These are phyloP conservation scores for Gryon sp. DNA, from an alignment of 1,140 invertebrate species.

Conservation along the genomic window DNA sequence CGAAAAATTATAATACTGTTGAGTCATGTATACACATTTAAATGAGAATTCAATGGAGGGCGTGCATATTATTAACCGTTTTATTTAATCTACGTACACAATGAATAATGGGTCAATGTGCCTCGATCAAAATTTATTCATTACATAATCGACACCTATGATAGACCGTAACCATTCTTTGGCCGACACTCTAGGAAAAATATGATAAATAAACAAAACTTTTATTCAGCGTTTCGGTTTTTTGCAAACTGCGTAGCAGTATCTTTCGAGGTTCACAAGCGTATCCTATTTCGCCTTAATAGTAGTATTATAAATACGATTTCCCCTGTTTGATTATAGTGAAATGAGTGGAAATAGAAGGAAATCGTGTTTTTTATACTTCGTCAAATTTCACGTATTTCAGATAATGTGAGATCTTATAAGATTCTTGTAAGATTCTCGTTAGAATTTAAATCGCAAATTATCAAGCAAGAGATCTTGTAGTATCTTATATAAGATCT, in stretches of 20 bases:
- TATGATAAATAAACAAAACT: conserved; percentile 4
- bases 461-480: conserved; percentile 13
- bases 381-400: conserved; percentile 9
- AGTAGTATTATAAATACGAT: no score
- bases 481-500: conserved; percentile 24
- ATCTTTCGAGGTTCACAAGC: no score
- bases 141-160: conserved; percentile 56
- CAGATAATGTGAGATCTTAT: conserved; percentile 27
- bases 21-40: conserved; percentile 59
- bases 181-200: conserved; percentile 12
- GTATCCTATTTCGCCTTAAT: no score
- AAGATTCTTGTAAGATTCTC: conserved; percentile 28
- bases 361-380: no score
- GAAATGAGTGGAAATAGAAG: no score
- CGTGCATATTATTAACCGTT: conserved; percentile 58
- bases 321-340: no score
- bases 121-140: conserved; percentile 57
- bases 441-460: no score
- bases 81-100: conserved; percentile 55
- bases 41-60: conserved; percentile 58
- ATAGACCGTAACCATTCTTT: conserved; percentile 16
- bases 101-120: conserved; percentile 61
- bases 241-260: no score
- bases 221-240: no score
- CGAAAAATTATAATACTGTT: conserved; percentile 55